These are phyloP conservation scores for Neopipo cinnamomea DNA, from an alignment of 2,113 vertebrate species.

Conservation along the genomic window DNA sequence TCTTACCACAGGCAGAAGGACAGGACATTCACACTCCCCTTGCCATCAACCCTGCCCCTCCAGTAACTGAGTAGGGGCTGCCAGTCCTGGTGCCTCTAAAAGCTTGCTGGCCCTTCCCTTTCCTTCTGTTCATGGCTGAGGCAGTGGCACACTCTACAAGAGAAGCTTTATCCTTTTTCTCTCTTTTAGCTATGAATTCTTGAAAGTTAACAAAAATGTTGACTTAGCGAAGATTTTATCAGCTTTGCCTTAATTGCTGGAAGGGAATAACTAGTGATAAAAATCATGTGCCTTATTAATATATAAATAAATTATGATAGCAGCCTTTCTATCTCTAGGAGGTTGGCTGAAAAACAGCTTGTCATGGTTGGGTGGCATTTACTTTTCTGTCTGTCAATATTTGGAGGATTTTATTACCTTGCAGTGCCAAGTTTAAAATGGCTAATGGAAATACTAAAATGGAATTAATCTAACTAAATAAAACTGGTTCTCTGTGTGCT, in stretches of 20 bases:
- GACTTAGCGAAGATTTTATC: constrained; percentile 46
- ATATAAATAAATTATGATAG: constrained; percentile 59
- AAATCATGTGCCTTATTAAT: constrained; percentile 55
- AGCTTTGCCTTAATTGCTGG: constrained; percentile 34
- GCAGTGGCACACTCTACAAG: not conserved
- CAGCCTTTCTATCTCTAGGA: constrained; percentile 28
- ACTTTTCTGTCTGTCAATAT: constrained; percentile 78
- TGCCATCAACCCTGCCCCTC: not conserved
- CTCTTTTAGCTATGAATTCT: not conserved
- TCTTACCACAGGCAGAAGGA: not conserved
- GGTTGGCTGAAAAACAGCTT: constrained; percentile 67
- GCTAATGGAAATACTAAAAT: constrained; percentile 80
- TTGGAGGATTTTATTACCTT: constrained; percentile 75
- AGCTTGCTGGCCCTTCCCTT: not conserved
- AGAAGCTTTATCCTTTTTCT: not conserved
- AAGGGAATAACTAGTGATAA: constrained; percentile 35
- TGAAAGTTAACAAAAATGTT: constrained; percentile 32
- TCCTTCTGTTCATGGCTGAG: not conserved
- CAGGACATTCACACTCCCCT: not conserved
- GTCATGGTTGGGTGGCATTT: constrained; percentile 67
- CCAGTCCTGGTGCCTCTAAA: not conserved
- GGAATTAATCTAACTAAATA: constrained; percentile 77
- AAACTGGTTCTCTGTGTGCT: constrained; percentile 28
- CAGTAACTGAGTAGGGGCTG: not conserved
- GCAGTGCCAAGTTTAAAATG: constrained; percentile 71